Conservation (phyloP, 2,797 vertebrate genomes). For the Anisognathus igniventris region DNA sequence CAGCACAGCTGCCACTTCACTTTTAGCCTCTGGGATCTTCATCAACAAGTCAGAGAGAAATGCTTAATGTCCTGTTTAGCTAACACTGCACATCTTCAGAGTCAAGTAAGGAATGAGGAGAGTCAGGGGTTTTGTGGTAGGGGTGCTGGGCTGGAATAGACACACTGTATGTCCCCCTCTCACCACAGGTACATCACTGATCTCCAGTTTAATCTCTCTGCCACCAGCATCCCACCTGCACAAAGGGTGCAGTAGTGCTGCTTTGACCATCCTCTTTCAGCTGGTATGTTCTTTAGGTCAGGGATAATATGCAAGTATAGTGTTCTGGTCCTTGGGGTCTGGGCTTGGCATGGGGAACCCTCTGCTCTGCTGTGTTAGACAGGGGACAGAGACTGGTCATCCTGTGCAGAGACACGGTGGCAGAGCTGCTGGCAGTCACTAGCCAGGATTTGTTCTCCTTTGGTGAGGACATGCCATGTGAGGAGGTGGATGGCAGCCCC, state of each 20-base stretch:
- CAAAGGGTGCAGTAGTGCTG: fast-evolving
- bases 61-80: not conserved
- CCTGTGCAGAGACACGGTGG: fast-evolving
- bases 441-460: not conserved
- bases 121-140: not conserved
- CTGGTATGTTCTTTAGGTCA: not conserved
- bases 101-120: not conserved
- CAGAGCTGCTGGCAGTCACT: not conserved
- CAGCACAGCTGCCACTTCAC: not conserved
- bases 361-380: not conserved
- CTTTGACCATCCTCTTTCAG: not conserved
- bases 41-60: not conserved
- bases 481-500: not conserved
- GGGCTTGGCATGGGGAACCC: fast-evolving
- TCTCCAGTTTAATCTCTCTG: not conserved
- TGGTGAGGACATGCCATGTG: not conserved
- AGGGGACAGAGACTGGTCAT: not conserved
- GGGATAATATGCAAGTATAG: not conserved
- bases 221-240: not conserved
- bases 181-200: fast-evolving
- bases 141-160: not conserved
- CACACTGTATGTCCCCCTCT: not conserved
- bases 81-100: not conserved
- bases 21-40: not conserved
- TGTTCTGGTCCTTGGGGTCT: not conserved